Conservation (phyloP, 2,888 invertebrate species). For the Chloroclysta siterata region DNA sequence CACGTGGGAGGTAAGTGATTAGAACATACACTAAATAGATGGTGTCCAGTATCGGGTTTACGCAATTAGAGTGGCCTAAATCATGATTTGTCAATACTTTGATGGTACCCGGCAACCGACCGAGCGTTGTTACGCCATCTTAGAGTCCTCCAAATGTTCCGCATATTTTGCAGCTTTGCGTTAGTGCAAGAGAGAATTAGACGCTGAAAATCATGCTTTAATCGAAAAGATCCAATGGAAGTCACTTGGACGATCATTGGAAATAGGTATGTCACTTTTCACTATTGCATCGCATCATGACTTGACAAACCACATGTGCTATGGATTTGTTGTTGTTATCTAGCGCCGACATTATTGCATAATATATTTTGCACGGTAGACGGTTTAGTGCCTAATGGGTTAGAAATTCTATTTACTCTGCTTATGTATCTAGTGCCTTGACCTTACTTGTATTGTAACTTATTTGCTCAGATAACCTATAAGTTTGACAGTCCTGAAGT, state of each 20-base stretch:
- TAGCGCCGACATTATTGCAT: conserved; percentile 65
- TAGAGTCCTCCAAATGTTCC: conserved; percentile 80
- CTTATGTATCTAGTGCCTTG: conserved; percentile 50
- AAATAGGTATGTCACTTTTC: conserved; percentile 79
- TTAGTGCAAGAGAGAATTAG: conserved; percentile 66
- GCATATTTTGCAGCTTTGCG: conserved; percentile 77
- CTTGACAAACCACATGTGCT: conserved; percentile 81
- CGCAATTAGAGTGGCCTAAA: conserved; percentile 64
- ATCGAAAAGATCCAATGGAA: conserved; percentile 65
- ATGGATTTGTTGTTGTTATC: conserved; percentile 77
- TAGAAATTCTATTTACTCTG: conserved; percentile 45
- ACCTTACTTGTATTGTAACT: conserved; percentile 41
- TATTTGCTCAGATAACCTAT: conserved; percentile 69
- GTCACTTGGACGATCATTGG: conserved; percentile 65
- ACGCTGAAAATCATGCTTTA: conserved; percentile 72
- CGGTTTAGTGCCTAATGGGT: conserved; percentile 50
- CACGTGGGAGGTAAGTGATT: conserved; percentile 83
- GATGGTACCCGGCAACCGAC: conserved; percentile 83
- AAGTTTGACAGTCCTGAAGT: conserved; percentile 76
- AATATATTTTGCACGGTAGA: conserved; percentile 66
- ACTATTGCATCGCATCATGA: conserved; percentile 76
- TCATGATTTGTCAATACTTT: conserved; percentile 82
- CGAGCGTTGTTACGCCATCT: conserved; percentile 85
- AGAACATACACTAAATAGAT: conserved; percentile 70
- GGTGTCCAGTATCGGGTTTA: conserved; percentile 71